Percentiles rank a stretch among this genome's conserved stretches.
These are phyloP conservation scores for Carcinoscorpius rotundicauda DNA, from an alignment of 1,140 invertebrate species.

Conservation along the genomic window DNA sequence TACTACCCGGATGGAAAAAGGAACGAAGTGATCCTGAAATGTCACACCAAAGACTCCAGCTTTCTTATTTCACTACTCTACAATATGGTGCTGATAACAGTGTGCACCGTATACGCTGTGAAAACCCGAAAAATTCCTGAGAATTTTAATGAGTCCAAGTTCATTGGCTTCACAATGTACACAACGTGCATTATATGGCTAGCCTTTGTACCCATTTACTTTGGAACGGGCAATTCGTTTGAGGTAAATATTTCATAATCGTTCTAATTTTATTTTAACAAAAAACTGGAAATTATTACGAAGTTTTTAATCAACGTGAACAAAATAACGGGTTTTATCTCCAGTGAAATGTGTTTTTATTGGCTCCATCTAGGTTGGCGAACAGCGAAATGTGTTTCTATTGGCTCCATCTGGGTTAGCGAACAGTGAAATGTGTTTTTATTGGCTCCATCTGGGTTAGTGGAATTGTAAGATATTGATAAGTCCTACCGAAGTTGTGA, in stretches of 20 bases:
- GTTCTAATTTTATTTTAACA: too few species aligned
- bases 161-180: slow-evolving; percentile 54
- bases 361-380: too few species aligned
- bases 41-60: slow-evolving; percentile 43
- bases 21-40: slow-evolving; percentile 43
- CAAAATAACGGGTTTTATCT: too few species aligned
- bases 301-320: too few species aligned
- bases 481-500: too few species aligned
- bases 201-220: slow-evolving; percentile 50
- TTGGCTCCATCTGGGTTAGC: too few species aligned
- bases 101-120: slow-evolving; percentile 51
- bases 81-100: slow-evolving; percentile 48
- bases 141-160: slow-evolving; percentile 51
- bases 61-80: slow-evolving; percentile 48
- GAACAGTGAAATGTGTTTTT: too few species aligned
- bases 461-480: too few species aligned
- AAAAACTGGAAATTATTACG: too few species aligned
- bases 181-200: slow-evolving; percentile 53
- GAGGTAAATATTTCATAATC: slow-evolving; percentile 31
- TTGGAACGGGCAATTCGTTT: slow-evolving; percentile 43
- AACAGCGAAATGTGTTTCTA: too few species aligned
- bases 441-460: too few species aligned
- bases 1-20: slow-evolving; percentile 39
- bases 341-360: too few species aligned
- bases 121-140: slow-evolving; percentile 49